These are phyloP conservation scores for Pterostichus madidus DNA, from an alignment of 2,888 invertebrate species.

Conservation along the genomic window DNA sequence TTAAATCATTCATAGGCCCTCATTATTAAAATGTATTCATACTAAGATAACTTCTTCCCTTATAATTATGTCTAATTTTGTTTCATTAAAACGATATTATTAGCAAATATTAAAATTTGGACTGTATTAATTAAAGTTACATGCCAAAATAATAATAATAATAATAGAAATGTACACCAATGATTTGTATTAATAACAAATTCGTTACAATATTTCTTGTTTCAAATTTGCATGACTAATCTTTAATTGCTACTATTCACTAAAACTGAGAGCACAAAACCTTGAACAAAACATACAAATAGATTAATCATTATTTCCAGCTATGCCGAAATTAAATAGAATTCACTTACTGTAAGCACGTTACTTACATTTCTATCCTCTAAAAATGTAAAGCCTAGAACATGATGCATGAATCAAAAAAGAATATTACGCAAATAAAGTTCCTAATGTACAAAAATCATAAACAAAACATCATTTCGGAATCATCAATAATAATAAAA, in stretches of 20 bases:
- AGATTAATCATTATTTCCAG: slow-evolving; percentile 41
- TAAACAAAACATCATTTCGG: neutral
- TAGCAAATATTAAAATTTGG: slow-evolving; percentile 11
- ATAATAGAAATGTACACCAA: slow-evolving; percentile 35
- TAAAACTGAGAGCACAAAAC: slow-evolving; percentile 47
- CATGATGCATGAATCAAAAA: slow-evolving; percentile 43
- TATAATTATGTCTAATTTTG: slow-evolving; percentile 29
- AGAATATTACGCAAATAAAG: neutral
- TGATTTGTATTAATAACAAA: slow-evolving; percentile 11
- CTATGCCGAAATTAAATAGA: slow-evolving; percentile 41
- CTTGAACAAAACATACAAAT: slow-evolving; percentile 45
- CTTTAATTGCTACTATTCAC: slow-evolving; percentile 42
- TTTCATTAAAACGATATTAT: slow-evolving; percentile 28
- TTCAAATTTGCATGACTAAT: slow-evolving; percentile 49
- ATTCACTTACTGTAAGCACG: slow-evolving; percentile 28
- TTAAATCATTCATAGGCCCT: slow-evolving; percentile 45
- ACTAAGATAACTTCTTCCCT: neutral
- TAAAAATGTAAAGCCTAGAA: slow-evolving; percentile 10
- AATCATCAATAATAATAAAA: slow-evolving; percentile 19
- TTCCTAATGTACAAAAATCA: neutral
- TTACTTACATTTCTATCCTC: slow-evolving; percentile 35
- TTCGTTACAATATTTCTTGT: slow-evolving; percentile 32
- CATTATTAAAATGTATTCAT: slow-evolving; percentile 2
- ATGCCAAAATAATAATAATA: slow-evolving; percentile 25
- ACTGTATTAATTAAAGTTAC: slow-evolving; percentile 32